Evolutionary conservation across 2,113 vertebrate genomes (phyloP).

Genomic region (Pterophyllum scalare): DNA sequence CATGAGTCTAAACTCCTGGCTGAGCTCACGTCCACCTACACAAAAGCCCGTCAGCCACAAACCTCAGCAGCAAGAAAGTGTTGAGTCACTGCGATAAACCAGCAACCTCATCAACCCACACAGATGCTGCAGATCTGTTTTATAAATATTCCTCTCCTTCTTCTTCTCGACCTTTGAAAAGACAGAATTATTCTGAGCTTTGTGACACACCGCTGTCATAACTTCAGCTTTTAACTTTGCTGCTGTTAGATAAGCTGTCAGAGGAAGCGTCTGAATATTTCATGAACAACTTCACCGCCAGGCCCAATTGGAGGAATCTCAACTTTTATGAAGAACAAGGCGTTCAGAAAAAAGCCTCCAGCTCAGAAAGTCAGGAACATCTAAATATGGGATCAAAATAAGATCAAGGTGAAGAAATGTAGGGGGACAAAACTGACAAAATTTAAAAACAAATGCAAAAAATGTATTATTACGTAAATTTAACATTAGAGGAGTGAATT

Average conservation of each 20-base stretch:
- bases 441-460: too few species aligned
- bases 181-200: neutral
- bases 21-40: neutral
- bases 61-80: slow-evolving; percentile 13
- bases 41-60: neutral
- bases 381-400: neutral
- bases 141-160: slow-evolving; percentile 2
- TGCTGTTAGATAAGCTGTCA: slow-evolving; percentile 6
- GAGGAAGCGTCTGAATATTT: slow-evolving; percentile 1
- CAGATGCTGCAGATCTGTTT: slow-evolving; percentile 3
- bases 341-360: neutral
- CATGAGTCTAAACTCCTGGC: neutral
- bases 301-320: neutral
- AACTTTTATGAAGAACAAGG: neutral
- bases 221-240: neutral
- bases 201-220: neutral
- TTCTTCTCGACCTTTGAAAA: neutral
- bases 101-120: neutral
- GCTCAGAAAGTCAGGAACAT: neutral
- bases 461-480: too few species aligned
- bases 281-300: neutral
- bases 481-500: too few species aligned
- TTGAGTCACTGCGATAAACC: neutral
- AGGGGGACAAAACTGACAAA: neutral
- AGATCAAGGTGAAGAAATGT: neutral